Evolutionary conservation across 2,888 invertebrate genomes (phyloP), one percentile per base, ranked within the genome.

Genomic region (Tuta absoluta): DNA sequence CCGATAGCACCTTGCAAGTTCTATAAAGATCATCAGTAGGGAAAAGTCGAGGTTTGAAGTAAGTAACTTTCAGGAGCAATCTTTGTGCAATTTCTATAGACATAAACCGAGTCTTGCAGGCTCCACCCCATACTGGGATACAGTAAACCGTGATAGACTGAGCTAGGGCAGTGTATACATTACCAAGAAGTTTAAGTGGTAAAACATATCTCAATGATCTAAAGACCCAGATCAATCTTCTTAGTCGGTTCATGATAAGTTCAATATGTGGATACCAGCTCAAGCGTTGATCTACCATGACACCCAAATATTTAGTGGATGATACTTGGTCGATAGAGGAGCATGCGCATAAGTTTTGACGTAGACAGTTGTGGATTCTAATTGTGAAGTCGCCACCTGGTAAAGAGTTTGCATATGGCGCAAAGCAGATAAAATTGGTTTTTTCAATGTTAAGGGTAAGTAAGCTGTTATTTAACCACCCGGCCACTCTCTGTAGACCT

Each of bases 91-190:
- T 21, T 49, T 59, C 33, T 33, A 33, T 10, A 33, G 33, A 33
- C 33, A 33, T 4, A 10, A 33, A 33, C 8, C 7, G 33, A 7
- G 64, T 64, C 58, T 66, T 67, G 14, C 24, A 41, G 12, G 72
- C 66, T 28, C 71, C 71, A 63, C 70, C 67, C 67, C 65, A 68
- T 28, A 62, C 45, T 0, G 65, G 23, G 23, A 71, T 62, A 45
- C 66, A 69, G 45, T 65, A 65, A n/a, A 33, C 10, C 33, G 45
- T 45, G n/a, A 45, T 8, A 45, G 33, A 33, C 33, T 33, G 33
- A 33, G 33, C 33, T 8, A 33, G 33, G 4, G 33, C 45, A 7
- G 17, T 45, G 45, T 45, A 45, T 5, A 45, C 17, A 4, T 45
- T 45, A 45, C 17, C 7, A n/a, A 45, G 45, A 45, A 45, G 14